Evolutionary conservation across 2,888 invertebrate species (phyloP).

Genomic region (Onthophagus sagittarius): DNA sequence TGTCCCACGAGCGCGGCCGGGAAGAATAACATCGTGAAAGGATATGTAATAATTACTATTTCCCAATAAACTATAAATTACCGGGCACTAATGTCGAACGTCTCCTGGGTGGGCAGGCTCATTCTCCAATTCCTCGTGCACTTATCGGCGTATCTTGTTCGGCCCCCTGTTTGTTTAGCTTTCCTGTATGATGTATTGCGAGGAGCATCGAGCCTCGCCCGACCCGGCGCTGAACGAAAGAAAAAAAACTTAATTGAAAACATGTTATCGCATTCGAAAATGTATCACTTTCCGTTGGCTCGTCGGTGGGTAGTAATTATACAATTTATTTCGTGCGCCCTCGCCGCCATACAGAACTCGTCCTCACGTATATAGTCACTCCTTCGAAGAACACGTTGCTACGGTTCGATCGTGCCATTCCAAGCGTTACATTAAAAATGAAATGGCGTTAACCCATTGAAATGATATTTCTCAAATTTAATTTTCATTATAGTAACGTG

Average conservation of each 20-base stretch:
- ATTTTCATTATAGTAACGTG: constrained; percentile 7
- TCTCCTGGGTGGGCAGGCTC: constrained; percentile 45
- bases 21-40: constrained; percentile 30
- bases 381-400: not conserved
- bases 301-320: constrained; percentile 8
- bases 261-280: constrained; percentile 21
- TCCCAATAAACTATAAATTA: constrained; percentile 44
- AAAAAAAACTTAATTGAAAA: constrained; percentile 23
- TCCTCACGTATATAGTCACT: not conserved
- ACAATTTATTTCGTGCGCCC: constrained; percentile 9
- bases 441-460: not conserved
- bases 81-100: constrained; percentile 40
- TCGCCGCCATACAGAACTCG: not conserved
- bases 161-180: constrained; percentile 44
- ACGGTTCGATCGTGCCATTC: not conserved
- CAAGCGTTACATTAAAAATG: not conserved
- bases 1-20: constrained; percentile 5
- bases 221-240: not conserved
- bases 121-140: constrained; percentile 43
- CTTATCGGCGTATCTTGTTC: constrained; percentile 40
- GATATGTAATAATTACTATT: constrained; percentile 45
- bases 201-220: constrained; percentile 16
- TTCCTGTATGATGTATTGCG: constrained; percentile 38
- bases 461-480: not conserved
- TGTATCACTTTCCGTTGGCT: constrained; percentile 15